These are phyloP conservation scores for Paraplagusia blochii DNA, from an alignment of 2,113 vertebrate species.

Conservation along the genomic window DNA sequence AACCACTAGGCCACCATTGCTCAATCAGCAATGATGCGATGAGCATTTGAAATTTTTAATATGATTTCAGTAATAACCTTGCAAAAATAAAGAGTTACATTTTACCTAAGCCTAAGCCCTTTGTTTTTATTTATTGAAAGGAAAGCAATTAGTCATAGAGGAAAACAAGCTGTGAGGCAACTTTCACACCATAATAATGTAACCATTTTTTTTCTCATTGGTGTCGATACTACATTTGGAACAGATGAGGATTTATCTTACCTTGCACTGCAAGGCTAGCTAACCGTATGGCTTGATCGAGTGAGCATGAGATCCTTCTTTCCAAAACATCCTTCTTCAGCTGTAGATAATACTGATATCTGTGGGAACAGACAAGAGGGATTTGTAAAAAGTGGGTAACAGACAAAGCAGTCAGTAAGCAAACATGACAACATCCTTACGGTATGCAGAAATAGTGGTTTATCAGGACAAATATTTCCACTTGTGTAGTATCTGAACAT, in stretches of 20 bases:
- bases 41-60: too few species aligned
- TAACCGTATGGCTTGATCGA: constrained; percentile 92
- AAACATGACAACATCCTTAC: neutral
- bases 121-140: too few species aligned
- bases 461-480: neutral
- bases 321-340: constrained; percentile 97
- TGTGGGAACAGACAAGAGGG: constrained; percentile 48
- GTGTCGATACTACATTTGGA: too few species aligned
- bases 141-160: too few species aligned
- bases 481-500: neutral
- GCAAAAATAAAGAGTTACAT: too few species aligned
- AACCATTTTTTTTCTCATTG: too few species aligned
- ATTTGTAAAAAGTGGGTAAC: constrained; percentile 1
- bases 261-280: constrained; percentile 96
- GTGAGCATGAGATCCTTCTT: constrained; percentile 88
- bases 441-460: neutral
- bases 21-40: too few species aligned
- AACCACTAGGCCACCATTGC: too few species aligned
- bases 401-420: neutral
- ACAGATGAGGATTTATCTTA: constrained; percentile 60
- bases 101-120: too few species aligned
- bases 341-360: constrained; percentile 99
- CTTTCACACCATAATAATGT: too few species aligned
- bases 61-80: too few species aligned
- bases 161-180: too few species aligned